These are phyloP conservation scores for Trissonchulus latispiculum DNA, from an alignment of 2,888 invertebrate genomes.

Conservation along the genomic window DNA sequence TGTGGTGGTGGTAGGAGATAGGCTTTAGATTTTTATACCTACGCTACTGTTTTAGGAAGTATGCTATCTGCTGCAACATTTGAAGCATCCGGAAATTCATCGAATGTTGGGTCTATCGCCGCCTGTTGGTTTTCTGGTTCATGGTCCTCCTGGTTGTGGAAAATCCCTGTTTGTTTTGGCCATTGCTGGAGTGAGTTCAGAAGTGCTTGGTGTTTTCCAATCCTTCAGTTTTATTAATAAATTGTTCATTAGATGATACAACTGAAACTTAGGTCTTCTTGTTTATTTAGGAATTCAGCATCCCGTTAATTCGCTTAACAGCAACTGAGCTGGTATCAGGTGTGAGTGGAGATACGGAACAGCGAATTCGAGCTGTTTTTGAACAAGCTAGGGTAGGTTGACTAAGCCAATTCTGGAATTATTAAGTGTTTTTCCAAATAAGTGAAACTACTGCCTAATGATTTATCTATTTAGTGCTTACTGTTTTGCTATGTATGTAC, in stretches of 20 bases:
- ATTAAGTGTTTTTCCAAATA: no score
- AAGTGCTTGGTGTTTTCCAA: no score
- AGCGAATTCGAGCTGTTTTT: conserved; percentile 78
- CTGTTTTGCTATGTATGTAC: no score
- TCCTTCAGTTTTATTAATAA: no score
- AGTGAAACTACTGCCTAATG: no score
- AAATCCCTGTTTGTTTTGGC: conserved; percentile 51
- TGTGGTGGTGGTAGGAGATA: no score
- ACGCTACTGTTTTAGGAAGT: conserved; percentile 56
- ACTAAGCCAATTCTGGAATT: no score
- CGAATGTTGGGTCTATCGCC: conserved; percentile 69
- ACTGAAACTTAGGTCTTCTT: no score
- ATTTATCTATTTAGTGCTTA: no score
- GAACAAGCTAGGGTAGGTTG: conserved; percentile 61
- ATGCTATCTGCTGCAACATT: conserved; percentile 66
- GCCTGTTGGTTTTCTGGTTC: conserved; percentile 77
- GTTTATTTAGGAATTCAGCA: conserved; percentile 65
- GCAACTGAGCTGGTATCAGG: conserved; percentile 88
- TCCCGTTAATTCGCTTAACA: conserved; percentile 73
- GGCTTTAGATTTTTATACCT: no score
- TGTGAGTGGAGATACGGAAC: conserved; percentile 89
- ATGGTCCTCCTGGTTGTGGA: conserved; percentile 93
- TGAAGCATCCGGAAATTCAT: conserved; percentile 83
- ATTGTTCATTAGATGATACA: no score
- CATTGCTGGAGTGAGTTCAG: conserved; percentile 47